Evolutionary conservation across 2,888 invertebrate genomes (phyloP).

Genomic region (Perdita meconis): DNA sequence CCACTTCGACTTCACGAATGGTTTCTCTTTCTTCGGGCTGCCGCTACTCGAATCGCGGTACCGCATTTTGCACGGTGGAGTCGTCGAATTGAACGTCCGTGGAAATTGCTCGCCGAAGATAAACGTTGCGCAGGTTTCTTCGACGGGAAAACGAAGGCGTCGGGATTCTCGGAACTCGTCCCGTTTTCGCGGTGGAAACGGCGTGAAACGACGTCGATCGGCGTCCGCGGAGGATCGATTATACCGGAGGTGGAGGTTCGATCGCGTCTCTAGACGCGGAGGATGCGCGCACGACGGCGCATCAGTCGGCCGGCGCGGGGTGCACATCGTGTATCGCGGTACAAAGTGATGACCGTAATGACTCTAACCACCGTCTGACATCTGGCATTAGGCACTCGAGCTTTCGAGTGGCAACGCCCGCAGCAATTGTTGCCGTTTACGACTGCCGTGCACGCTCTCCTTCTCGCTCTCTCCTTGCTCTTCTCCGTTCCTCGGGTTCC

Average conservation of each 20-base stretch:
- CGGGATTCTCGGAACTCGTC: background rate
- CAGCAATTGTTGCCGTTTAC: slow-evolving; percentile 81
- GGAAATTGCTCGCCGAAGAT: no score
- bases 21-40: background rate
- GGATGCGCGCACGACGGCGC: slow-evolving; percentile 28
- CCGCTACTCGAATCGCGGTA: no score
- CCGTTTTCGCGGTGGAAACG: background rate
- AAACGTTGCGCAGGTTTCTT: background rate
- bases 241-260: slow-evolving; percentile 4
- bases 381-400: slow-evolving; percentile 80
- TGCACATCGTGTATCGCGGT: slow-evolving; percentile 69
- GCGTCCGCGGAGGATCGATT: slow-evolving; percentile 8
- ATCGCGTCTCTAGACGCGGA: slow-evolving; percentile 20
- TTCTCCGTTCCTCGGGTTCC: slow-evolving; percentile 34
- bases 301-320: slow-evolving; percentile 42
- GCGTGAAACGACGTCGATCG: slow-evolving; percentile 1
- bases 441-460: slow-evolving; percentile 71
- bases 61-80: no score
- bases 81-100: no score
- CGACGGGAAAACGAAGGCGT: background rate
- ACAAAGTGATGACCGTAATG: slow-evolving; percentile 80
- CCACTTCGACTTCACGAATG: slow-evolving; percentile 28
- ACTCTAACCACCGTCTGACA: slow-evolving; percentile 80
- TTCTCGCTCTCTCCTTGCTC: slow-evolving; percentile 47
- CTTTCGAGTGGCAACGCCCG: slow-evolving; percentile 80